phyloP scores from a whole-genome alignment of 2,797 vertebrate species.

The Galaxias olidus region DNA sequence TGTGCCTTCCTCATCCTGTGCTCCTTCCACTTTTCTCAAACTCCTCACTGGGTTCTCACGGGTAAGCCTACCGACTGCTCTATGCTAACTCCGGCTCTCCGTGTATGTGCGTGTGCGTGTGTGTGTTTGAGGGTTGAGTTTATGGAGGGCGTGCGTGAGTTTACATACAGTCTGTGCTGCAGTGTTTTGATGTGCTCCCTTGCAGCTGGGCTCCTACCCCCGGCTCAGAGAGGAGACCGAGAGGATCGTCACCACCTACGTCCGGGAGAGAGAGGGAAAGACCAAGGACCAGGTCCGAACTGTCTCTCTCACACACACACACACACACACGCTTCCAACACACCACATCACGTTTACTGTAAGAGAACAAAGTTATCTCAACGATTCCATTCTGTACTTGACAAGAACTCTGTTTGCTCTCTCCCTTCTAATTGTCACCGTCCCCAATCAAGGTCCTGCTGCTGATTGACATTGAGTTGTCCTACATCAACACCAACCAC shows the following conservation, averaged over 20 bases:
- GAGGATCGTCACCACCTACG: slow-evolving; percentile 90
- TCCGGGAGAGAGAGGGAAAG: slow-evolving; percentile 90
- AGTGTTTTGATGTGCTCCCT: slow-evolving; percentile 52
- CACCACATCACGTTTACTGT: too few species aligned
- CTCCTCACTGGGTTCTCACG: slow-evolving; percentile 30
- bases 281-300: slow-evolving; percentile 93
- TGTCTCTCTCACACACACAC: neutral
- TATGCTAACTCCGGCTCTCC: slow-evolving; percentile 32
- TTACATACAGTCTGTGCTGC: slow-evolving; percentile 42
- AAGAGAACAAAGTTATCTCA: too few species aligned
- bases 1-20: neutral
- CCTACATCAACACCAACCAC: slow-evolving; percentile 98
- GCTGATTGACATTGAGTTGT: slow-evolving; percentile 95
- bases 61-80: slow-evolving; percentile 62
- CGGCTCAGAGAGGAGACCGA: slow-evolving; percentile 93
- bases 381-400: too few species aligned
- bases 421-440: slow-evolving; percentile 16
- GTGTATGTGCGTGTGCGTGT: slow-evolving; percentile 22
- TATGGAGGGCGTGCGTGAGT: slow-evolving; percentile 30
- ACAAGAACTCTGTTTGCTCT: too few species aligned
- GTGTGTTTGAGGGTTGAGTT: slow-evolving; percentile 14
- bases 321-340: neutral
- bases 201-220: slow-evolving; percentile 91
- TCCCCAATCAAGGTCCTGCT: slow-evolving; percentile 83
- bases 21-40: slow-evolving; percentile 55